Evolutionary conservation across 2,113 vertebrate genomes (phyloP).

Genomic region (Clarias macrocephalus): DNA sequence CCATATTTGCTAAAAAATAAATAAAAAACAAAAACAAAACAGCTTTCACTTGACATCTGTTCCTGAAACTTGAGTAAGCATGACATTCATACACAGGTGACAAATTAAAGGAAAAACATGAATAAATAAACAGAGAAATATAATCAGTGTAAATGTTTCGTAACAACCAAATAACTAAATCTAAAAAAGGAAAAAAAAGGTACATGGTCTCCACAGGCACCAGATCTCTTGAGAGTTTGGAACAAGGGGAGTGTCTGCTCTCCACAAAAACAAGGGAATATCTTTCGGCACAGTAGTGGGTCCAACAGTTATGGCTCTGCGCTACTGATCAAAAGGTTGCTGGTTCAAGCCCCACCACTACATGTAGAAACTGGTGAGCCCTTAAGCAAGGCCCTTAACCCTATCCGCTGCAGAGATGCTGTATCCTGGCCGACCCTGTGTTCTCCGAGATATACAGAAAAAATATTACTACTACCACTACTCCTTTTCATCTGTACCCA

Average conservation of each 20-base stretch:
- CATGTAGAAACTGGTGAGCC: too few relatives aligned
- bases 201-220: neutral
- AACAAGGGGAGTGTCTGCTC: neutral
- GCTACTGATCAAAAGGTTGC: too few relatives aligned
- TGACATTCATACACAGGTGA: neutral
- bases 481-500: too few relatives aligned
- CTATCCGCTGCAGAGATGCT: too few relatives aligned
- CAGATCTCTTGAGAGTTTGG: neutral
- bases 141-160: neutral
- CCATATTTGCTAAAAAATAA: neutral
- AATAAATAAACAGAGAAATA: slow-evolving; percentile 5
- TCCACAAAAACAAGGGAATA: neutral
- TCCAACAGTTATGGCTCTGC: too few relatives aligned
- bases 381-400: too few relatives aligned
- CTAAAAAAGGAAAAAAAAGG: neutral
- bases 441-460: too few relatives aligned
- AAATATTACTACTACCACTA: too few relatives aligned
- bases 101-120: neutral
- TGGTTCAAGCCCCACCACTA: too few relatives aligned
- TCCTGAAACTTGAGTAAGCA: neutral
- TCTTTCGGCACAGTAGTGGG: too few relatives aligned
- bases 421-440: too few relatives aligned
- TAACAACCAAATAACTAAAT: neutral
- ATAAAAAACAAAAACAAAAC: too few relatives aligned
- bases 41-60: neutral